Evolutionary conservation across 2,888 invertebrate genomes (phyloP).

Genomic region (Leucoptera coffeella): DNA sequence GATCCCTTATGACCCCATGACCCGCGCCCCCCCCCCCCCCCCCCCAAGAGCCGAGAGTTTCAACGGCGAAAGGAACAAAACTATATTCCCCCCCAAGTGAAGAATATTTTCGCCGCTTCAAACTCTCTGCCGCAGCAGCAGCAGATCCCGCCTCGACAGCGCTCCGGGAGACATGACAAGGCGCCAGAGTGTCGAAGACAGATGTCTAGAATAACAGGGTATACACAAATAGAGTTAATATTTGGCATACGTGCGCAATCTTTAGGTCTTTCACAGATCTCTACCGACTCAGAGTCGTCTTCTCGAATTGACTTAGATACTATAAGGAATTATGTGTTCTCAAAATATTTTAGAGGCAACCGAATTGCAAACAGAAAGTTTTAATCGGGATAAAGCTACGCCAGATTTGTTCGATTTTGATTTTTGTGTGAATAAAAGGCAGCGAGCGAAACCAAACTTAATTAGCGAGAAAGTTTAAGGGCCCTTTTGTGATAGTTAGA

Average conservation of each 20-base stretch:
- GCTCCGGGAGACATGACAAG: too few relatives aligned
- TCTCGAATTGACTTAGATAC: constrained; percentile 1
- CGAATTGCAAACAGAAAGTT: constrained; percentile 1
- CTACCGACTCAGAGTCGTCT: neutral
- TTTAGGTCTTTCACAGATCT: neutral
- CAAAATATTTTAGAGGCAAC: neutral
- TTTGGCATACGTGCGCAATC: neutral
- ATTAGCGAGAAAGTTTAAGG: constrained; percentile 5
- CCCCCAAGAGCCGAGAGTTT: too few relatives aligned
- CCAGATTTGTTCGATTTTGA: constrained; percentile 7
- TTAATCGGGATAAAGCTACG: constrained; percentile 6
- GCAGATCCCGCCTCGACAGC: too few relatives aligned
- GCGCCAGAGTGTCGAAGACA: too few relatives aligned
- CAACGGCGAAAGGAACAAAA: too few relatives aligned
- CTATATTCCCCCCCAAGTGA: too few relatives aligned
- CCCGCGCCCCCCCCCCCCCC: too few relatives aligned
- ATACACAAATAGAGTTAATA: neutral
- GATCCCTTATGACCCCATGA: too few relatives aligned
- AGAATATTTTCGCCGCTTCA: too few relatives aligned
- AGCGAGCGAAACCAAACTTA: constrained; percentile 9
- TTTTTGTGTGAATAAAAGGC: constrained; percentile 9
- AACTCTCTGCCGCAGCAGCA: too few relatives aligned
- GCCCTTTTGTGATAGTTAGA: too few relatives aligned
- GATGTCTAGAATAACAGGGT: too few relatives aligned
- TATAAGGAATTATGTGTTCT: neutral